Conservation (phyloP, 2,888 invertebrate species). For the Conus canariensis region DNA sequence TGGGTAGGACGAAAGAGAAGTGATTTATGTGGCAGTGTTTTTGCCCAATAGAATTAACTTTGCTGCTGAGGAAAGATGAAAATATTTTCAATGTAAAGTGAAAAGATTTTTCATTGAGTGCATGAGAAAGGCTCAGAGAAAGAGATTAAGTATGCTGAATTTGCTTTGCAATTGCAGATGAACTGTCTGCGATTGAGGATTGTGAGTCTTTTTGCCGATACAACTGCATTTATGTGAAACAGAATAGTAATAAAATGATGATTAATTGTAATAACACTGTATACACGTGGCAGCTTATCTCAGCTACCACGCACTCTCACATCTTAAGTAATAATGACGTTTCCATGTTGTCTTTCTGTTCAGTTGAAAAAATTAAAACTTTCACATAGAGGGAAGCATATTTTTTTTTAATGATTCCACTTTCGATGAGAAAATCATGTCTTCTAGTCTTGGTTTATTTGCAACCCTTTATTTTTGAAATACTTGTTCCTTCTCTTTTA, state of each 20-base stretch:
- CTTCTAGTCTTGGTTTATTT: not conserved
- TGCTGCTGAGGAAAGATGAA: no score
- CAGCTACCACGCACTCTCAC: not conserved
- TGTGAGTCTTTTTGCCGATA: not conserved
- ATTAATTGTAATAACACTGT: not conserved
- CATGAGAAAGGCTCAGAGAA: not conserved
- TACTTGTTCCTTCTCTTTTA: not conserved
- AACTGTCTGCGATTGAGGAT: not conserved
- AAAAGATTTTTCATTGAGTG: not conserved
- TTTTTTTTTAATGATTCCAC: not conserved
- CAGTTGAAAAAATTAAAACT: not conserved
- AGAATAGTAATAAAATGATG: not conserved
- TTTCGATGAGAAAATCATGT: not conserved
- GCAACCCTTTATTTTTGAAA: not conserved
- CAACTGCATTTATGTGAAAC: not conserved
- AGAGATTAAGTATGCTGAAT: not conserved
- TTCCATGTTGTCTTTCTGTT: not conserved
- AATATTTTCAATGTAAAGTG: no score
- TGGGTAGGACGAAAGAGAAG: no score
- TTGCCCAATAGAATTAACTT: no score
- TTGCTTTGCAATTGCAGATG: slow-evolving; percentile 17
- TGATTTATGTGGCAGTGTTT: no score
- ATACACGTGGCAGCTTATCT: not conserved
- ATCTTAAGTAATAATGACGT: not conserved
- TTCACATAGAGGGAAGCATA: not conserved